Evolutionary conservation across 2,113 vertebrate species (phyloP), one percentile per base, ranked within the genome.

Genomic region (Rhineura floridana): DNA sequence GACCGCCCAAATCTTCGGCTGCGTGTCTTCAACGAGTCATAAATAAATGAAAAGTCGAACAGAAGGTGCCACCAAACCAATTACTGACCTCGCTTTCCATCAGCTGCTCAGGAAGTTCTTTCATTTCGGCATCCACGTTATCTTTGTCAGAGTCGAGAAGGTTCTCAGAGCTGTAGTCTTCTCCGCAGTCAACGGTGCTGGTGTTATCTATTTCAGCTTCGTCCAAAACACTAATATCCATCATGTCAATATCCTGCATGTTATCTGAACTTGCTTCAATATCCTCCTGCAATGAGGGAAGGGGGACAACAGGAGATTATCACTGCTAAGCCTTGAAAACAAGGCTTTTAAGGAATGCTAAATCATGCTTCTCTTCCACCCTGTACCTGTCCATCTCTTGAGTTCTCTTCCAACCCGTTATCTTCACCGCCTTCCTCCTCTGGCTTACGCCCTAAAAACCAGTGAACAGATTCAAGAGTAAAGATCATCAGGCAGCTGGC

Each of bases 351-450:
- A 81, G 19, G 23, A 44, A 55, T 23, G 3, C n/a, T 30, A 28
- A 72, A 8, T 30, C 44, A 30, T 17, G 13, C 3, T 42, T 67
- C 4, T 11, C 4, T 6, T n/a, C 4, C 3, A 1, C 42, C 55
- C n/a, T 87, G 63, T 96, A 99, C 99, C 96, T 98, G 98, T 9
- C 95, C 98, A 5, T 98, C 98, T 86, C 93, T 97, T 0, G 97
- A 98, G 91, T 99, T 98, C 63, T 98, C 98, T 85, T 98, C 99
- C 50, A 98, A 84, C 50, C 97, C 96, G 2, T 96, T 96, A 81
- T 99, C 99, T 82, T 99, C 98, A 11, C 92, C 86, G 89, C 97
- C 98, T 62, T 98, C 98, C 19, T 96, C 98, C 0, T 98, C 99
- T 81, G 90, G 88, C 91, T 95, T 97, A 59, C 96, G 94, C 55